Evolutionary conservation across 2,797 vertebrate species (phyloP), one percentile per base, ranked within the genome.

Genomic region (Periophthalmus magnuspinnatus): DNA sequence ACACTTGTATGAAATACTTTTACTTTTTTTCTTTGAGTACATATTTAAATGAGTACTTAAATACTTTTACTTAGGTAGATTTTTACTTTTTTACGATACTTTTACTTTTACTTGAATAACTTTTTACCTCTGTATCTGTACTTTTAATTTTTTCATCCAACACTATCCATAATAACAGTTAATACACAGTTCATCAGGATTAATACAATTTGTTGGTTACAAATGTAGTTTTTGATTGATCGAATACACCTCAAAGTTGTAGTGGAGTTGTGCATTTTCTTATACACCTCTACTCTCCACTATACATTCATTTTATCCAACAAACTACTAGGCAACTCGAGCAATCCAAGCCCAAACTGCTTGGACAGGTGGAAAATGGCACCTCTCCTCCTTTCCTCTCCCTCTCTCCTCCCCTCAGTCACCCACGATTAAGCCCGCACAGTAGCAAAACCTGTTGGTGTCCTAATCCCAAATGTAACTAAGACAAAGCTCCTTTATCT

Each of bases 401-500:
- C 56, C 63, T 71, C 84, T 84, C 84, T 81, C 87, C 83, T 84
- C 85, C 78, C 84, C 75, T 82, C 84, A 88, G 90, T 91, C 91
- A 90, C 82, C 85, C 87, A 85, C 90, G 87, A 92, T 89, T 91
- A 91, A 81, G 80, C 82, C 69, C 80, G 80, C 88, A 85, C 84
- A 85, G 89, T 85, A 84, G 80, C 84, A 84, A 87, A 90, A 91
- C 85, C 89, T 88, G 89, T 88, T 90, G 87, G 89, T 88, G 87
- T 84, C 84, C 84, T 72, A 78, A 88, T 87, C 83, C 88, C 81
- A 83, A 88, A 86, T 86, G 84, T 88, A 90, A 88, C 86, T 87
- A 88, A 90, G 88, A 92, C 88, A 90, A 90, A 88, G 88, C 88
- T 87, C 81, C 88, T 91, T 85, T 90, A 88, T 88, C 86, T 89